Conservation (phyloP, 2,113 vertebrate species). For the Physeter macrocephalus region DNA sequence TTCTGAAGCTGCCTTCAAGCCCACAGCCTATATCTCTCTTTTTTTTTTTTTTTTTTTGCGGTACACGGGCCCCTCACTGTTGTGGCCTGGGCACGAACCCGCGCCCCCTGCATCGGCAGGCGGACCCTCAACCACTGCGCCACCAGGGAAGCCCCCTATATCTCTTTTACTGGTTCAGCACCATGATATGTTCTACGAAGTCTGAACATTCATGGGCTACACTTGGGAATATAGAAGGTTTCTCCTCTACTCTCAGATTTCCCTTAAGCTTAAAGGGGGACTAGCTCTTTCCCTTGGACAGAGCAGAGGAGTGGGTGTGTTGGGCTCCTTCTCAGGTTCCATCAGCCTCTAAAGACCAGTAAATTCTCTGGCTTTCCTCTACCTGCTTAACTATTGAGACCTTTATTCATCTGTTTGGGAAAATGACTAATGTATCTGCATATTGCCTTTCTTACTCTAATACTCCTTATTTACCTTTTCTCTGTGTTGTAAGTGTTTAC, state of each 20-base stretch:
- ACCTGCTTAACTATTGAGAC: not conserved
- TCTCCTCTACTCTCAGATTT: not conserved
- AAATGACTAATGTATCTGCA: not conserved
- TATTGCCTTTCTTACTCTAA: not conserved
- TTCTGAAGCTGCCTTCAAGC: not conserved
- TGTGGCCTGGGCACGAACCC: too few relatives aligned
- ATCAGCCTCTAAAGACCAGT: not conserved
- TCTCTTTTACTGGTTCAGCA: not conserved
- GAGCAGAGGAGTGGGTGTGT: not conserved
- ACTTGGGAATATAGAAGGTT: not conserved
- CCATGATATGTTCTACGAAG: not conserved
- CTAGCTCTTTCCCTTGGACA: not conserved
- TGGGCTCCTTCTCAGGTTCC: not conserved
- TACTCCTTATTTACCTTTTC: not conserved
- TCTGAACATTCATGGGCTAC: not conserved
- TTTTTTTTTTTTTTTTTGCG: too few relatives aligned
- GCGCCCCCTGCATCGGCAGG: too few relatives aligned
- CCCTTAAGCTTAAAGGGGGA: fast-evolving
- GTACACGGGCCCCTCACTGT: too few relatives aligned
- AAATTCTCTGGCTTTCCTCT: not conserved
- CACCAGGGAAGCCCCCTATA: too few relatives aligned
- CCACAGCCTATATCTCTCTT: fast-evolving
- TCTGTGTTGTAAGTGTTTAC: not conserved
- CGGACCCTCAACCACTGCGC: too few relatives aligned
- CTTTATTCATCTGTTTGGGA: not conserved